Base-by-base conservation (phyloP, 1,140 invertebrate genomes). In the Brachionus paranguensis region DNA sequence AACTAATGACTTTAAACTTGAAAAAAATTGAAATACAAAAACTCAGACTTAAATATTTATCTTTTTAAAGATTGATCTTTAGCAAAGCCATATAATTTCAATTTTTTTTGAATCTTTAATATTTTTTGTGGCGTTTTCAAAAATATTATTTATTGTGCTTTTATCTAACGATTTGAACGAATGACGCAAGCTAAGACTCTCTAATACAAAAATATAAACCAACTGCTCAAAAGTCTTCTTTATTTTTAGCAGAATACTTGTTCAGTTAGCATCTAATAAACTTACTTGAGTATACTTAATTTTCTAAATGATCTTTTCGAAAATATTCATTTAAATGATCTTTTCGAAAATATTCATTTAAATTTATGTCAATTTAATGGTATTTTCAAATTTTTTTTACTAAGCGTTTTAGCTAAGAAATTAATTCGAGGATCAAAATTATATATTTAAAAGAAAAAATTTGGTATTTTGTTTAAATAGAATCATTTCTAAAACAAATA, bases 291-390 rank as follows among this genome's bases (percentile, higher is more conserved):
- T 20, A 60, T 60, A 60, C 17, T 60, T 60, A 17, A 10, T 60
- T 60, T 20, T 60, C 47, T 60, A 60, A 60, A 60, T 60, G 53
- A 60, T 60, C n/a, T 60, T 60, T 20, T 20, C 7, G n/a, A 55
- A 60, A 24, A 60, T 20, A 60, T 6, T 17, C 47, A 70, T 14
- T 33, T 70, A 37, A 70, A n/a, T 70, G 53, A 60, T 60, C n/a
- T 60, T 60, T 20, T 20, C 7, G n/a, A 55, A 60, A 24, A 60
- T 20, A 60, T 6, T 17, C 47, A 70, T 14, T 33, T 70, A 37
- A 70, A n/a, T 70, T 70, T 33, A 70, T 70, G 65, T 33, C 65
- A 41, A 70, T 47, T 72, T 72, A 41, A 72, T 72, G 68, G 41
- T 72, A 72, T 72, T 72, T 72, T 41, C n/a, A 4, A 53, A 53